Conservation (phyloP, 2,888 invertebrate species). For the Metalampra italica region DNA sequence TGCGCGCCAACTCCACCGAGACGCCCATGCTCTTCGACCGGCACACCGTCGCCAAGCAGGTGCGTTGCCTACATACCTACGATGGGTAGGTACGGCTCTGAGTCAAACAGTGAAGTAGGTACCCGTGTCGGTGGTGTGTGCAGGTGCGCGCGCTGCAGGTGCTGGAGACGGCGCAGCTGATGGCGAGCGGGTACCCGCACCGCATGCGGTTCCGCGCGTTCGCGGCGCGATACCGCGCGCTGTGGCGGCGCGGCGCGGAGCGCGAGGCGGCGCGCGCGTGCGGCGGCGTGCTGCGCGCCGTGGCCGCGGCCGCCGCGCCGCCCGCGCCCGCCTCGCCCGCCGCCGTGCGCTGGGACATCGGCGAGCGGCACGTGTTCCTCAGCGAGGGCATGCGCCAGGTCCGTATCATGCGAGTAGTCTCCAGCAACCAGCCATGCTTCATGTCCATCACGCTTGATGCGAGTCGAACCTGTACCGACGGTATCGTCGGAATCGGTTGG, state of each 20-base stretch:
- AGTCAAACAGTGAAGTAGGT: too few species aligned
- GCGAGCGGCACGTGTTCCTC: slow-evolving; percentile 95
- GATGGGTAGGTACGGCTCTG: too few species aligned
- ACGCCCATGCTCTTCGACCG: slow-evolving; percentile 91
- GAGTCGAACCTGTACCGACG: too few species aligned
- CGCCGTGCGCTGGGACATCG: slow-evolving; percentile 88
- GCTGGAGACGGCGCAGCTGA: slow-evolving; percentile 95
- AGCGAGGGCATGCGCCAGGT: slow-evolving; percentile 96
- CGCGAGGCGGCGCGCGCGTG: slow-evolving; percentile 78
- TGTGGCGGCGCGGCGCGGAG: slow-evolving; percentile 88
- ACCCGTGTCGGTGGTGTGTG: too few species aligned
- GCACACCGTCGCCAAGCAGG: slow-evolving; percentile 88
- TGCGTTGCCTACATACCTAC: slow-evolving; percentile 15
- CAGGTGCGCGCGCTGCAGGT: slow-evolving; percentile 91
- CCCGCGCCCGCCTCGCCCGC: slow-evolving; percentile 85
- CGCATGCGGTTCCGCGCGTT: slow-evolving; percentile 97
- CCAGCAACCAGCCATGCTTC: too few species aligned
- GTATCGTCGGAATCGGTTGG: too few species aligned
- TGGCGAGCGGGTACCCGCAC: slow-evolving; percentile 97
- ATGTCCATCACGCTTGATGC: too few species aligned
- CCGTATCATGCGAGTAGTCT: slow-evolving; percentile 8
- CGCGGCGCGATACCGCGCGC: slow-evolving; percentile 89
- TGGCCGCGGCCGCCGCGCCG: slow-evolving; percentile 87
- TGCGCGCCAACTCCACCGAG: slow-evolving; percentile 91
- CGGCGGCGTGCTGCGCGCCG: slow-evolving; percentile 87